Conservation (phyloP, 2,888 invertebrate species). For the Drosophila pseudotalamancana region DNA sequence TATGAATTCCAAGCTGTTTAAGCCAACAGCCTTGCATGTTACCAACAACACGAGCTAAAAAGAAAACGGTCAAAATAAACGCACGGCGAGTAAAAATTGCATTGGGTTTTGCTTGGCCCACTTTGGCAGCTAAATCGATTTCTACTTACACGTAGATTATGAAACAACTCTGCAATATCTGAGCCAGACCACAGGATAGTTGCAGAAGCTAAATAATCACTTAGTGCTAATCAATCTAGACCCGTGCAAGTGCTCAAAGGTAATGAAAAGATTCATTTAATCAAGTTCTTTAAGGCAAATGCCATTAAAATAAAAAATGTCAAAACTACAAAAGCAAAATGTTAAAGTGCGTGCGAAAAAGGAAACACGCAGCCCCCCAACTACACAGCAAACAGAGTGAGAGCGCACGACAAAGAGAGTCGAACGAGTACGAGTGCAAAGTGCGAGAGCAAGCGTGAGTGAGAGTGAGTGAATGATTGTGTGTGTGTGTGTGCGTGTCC, state of each 20-base stretch:
- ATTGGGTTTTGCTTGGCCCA: conserved; percentile 45
- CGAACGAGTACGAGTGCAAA: background rate
- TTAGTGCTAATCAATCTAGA: conserved; percentile 20
- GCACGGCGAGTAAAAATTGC: conserved; percentile 39
- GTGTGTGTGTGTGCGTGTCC: background rate
- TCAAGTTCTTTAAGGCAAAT: conserved; percentile 3
- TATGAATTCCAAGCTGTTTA: conserved; percentile 39
- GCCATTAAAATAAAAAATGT: conserved; percentile 1
- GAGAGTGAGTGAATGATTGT: background rate
- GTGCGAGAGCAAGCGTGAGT: conserved; percentile 12
- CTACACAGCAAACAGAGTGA: background rate
- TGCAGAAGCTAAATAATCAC: background rate
- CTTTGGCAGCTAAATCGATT: conserved; percentile 62
- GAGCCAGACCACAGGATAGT: conserved; percentile 30
- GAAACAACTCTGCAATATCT: conserved; percentile 62
- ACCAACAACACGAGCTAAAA: conserved; percentile 9
- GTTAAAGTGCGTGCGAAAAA: conserved; percentile 28
- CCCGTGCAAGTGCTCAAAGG: conserved; percentile 31
- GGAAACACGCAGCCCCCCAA: conserved; percentile 17
- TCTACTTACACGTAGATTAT: conserved; percentile 58
- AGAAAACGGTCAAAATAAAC: conserved; percentile 24
- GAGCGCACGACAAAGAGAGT: conserved; percentile 13
- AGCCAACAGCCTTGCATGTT: conserved; percentile 34
- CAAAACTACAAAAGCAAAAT: conserved; percentile 12
- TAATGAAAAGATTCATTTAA: conserved; percentile 30